phyloP scores from a whole-genome alignment of 30 jellyfish, hydroid and myxozoan species.

The Mastigias papua region DNA sequence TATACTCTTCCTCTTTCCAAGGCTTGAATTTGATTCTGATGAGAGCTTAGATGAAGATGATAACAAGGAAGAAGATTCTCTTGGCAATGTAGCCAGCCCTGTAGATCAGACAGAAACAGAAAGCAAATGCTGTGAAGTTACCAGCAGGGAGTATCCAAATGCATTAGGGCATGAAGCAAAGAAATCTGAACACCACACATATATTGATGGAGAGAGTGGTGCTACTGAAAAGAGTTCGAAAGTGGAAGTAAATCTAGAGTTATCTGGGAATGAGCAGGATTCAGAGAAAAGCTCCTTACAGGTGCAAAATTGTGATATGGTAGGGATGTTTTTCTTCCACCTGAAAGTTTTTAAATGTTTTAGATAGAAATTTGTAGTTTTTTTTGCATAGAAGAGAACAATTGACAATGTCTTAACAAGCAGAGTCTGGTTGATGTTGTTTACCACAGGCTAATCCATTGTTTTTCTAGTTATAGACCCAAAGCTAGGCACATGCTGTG shows the following conservation, averaged over 20 bases:
- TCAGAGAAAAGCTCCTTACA: background rate
- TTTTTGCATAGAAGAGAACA: no score
- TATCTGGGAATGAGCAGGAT: background rate
- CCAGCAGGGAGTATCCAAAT: background rate
- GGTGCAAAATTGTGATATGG: no score
- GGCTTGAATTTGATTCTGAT: constrained; percentile 31
- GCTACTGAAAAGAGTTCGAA: background rate
- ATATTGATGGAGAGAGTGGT: background rate
- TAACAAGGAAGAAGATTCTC: background rate
- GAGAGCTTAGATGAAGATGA: background rate
- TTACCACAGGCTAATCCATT: no score
- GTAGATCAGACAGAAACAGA: background rate
- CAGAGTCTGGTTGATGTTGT: no score
- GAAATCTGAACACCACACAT: background rate
- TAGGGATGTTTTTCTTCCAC: no score
- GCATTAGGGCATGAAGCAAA: background rate
- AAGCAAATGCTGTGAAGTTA: background rate
- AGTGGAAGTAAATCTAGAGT: background rate
- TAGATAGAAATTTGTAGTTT: no score
- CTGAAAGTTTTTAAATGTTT: no score
- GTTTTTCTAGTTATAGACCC: no score
- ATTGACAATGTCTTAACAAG: no score
- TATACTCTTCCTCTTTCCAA: background rate
- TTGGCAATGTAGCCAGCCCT: background rate
- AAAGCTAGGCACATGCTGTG: no score